These are phyloP conservation scores for Drosophila azteca DNA, from an alignment of 1,140 invertebrate species.

Conservation along the genomic window DNA sequence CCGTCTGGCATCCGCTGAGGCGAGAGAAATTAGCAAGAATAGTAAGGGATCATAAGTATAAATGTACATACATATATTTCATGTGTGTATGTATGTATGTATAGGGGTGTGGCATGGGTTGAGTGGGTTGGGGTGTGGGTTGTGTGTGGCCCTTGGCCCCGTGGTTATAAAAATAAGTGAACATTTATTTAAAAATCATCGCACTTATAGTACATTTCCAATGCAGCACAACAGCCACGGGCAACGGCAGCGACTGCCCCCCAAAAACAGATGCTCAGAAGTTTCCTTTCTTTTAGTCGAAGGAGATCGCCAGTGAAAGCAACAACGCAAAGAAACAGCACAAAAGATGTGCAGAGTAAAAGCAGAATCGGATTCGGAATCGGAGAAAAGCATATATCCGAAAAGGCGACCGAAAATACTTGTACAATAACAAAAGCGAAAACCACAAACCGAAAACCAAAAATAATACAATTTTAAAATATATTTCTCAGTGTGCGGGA, in stretches of 20 bases:
- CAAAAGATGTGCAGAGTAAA: slow-evolving; percentile 4
- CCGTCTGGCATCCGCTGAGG: no score
- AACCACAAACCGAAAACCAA: slow-evolving; percentile 69
- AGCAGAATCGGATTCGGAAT: not conserved
- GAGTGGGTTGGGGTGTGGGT: not conserved
- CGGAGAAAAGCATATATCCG: no score
- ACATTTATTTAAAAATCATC: slow-evolving; percentile 64
- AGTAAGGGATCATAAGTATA: slow-evolving; percentile 28
- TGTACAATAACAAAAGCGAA: slow-evolving; percentile 67
- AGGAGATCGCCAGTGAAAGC: slow-evolving; percentile 68
- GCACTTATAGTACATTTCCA: slow-evolving; percentile 49
- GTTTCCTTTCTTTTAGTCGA: slow-evolving; percentile 76
- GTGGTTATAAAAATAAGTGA: slow-evolving; percentile 59
- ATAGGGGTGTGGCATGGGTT: not conserved
- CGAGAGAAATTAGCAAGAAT: slow-evolving; percentile 26
- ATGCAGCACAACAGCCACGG: slow-evolving; percentile 37
- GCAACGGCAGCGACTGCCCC: slow-evolving; percentile 9
- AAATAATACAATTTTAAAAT: slow-evolving; percentile 75
- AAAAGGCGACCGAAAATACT: slow-evolving; percentile 50
- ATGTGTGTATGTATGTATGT: not conserved
- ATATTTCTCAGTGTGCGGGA: slow-evolving; percentile 60
- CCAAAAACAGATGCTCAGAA: slow-evolving; percentile 53
- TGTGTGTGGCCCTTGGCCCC: slow-evolving; percentile 31
- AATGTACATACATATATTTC: not conserved
- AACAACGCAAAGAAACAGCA: slow-evolving; percentile 42